Percentiles rank a stretch among this genome's conserved stretches.
These are phyloP conservation scores for Anser brachyrhynchus DNA, from an alignment of 2,113 vertebrate species.

Conservation along the genomic window DNA sequence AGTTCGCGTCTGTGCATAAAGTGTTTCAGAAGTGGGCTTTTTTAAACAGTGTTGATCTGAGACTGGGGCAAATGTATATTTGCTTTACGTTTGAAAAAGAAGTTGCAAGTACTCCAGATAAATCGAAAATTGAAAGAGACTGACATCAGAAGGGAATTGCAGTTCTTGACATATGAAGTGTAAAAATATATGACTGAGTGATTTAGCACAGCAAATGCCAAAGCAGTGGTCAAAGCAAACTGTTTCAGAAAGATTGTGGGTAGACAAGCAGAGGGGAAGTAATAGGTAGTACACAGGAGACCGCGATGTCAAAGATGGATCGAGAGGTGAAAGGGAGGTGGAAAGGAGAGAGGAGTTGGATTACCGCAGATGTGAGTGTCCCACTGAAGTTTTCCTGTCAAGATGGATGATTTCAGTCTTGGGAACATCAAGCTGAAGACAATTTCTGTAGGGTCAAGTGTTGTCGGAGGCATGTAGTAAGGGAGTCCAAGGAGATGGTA, in stretches of 20 bases:
- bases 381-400: slow-evolving; percentile 46
- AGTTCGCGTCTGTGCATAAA: background rate
- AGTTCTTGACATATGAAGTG: background rate
- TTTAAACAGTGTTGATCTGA: background rate
- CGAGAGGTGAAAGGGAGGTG: background rate
- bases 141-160: slow-evolving; percentile 19
- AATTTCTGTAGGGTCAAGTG: slow-evolving; percentile 10
- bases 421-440: background rate
- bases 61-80: background rate
- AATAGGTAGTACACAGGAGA: background rate
- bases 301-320: background rate
- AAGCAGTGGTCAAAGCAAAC: background rate
- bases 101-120: rapidly evolving
- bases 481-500: background rate
- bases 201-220: background rate
- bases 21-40: background rate
- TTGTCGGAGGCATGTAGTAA: background rate
- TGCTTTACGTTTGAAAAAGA: background rate
- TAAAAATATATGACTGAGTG: background rate
- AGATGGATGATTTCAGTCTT: slow-evolving; percentile 29
- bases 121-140: background rate
- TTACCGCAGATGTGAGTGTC: slow-evolving; percentile 1
- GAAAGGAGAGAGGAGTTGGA: background rate
- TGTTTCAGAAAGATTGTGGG: background rate
- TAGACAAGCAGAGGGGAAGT: slow-evolving; percentile 27